Conservation (phyloP, 2,113 vertebrate species). For the Sinocyclocheilus rhinocerous region DNA sequence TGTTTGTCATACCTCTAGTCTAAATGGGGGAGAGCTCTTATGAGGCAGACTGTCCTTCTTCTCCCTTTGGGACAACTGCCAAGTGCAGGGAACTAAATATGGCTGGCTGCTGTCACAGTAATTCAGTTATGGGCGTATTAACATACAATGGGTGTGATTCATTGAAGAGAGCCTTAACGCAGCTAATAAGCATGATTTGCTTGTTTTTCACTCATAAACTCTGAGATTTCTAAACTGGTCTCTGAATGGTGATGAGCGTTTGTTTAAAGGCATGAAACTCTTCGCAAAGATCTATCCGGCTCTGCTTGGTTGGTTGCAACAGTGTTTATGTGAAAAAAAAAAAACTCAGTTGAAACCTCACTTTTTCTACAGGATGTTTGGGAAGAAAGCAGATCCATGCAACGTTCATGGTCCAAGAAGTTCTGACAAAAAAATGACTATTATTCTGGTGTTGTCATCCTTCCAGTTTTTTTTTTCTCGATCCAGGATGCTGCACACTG, state of each 20-base stretch:
- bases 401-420: conserved; percentile 6
- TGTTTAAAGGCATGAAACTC: not conserved
- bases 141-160: conserved; percentile 39
- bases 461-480: too few relatives aligned
- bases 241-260: conserved; percentile 24
- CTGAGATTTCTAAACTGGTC: conserved; percentile 26
- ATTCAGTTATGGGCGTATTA: conserved; percentile 40
- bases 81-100: conserved; percentile 50
- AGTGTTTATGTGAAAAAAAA: not conserved
- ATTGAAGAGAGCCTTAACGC: not conserved
- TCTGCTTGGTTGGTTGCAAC: not conserved
- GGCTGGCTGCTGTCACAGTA: conserved; percentile 33
- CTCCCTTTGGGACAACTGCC: conserved; percentile 41
- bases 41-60: conserved; percentile 37
- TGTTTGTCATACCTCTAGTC: conserved; percentile 55
- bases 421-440: not conserved
- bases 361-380: not conserved
- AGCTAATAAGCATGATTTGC: conserved; percentile 27
- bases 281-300: not conserved
- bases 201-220: conserved; percentile 15
- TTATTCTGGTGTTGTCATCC: not conserved
- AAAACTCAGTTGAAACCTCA: not conserved
- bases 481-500: not conserved
- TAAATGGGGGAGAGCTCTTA: conserved; percentile 46
- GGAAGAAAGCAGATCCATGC: not conserved